Evolutionary conservation across 2,797 vertebrate species (phyloP), one percentile per base, ranked within the genome.

Genomic region (Mastacembelus armatus): DNA sequence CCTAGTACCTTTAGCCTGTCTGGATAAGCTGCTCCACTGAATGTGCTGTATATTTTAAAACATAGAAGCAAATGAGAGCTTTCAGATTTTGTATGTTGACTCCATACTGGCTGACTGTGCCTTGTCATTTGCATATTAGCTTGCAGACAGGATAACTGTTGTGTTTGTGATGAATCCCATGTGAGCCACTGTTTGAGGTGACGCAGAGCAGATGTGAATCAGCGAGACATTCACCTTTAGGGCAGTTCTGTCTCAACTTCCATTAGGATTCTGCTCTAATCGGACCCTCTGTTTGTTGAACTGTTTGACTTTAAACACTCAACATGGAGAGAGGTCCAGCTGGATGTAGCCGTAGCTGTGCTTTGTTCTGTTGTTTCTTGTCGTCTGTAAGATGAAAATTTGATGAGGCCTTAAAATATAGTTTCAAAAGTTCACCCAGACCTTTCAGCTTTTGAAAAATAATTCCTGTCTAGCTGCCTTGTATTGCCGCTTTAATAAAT

Each of bases 191-290:
- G 74, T 57, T 59, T 30, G 62, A 70, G 59, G 51, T 16, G 36
- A 80, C 19, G 39, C 64, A 59, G 70, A 85, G 77, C 77, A 80
- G 78, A 79, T 79, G 74, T 74, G 66, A 78, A 66, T 63, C 71
- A 65, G 52, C 0, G 12, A 70, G 62, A 66, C 43, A 3, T 57
- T 86, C 66, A 79, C 81, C 80, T 83, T 80, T 67, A 75, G 70
- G 65, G 64, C 69, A 49, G 47, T 62, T 36, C 49, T 22, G 32
- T 35, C 58, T 59, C 7, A 0, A 40, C 40, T 36, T 81, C 77
- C 71, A 84, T 88, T 78, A 69, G 32, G 43, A 87, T 86, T 86
- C 83, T 70, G 78, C 43, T 49, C 1, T 3, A 61, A 61, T 59
- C 47, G 44, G 47, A 71, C 73, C 64, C 68, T 70, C 68, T 78